Percentiles rank a stretch among this genome's conserved stretches.
Conservation (phyloP, 2,888 invertebrate genomes). For the Stegana nigrithorax region DNA sequence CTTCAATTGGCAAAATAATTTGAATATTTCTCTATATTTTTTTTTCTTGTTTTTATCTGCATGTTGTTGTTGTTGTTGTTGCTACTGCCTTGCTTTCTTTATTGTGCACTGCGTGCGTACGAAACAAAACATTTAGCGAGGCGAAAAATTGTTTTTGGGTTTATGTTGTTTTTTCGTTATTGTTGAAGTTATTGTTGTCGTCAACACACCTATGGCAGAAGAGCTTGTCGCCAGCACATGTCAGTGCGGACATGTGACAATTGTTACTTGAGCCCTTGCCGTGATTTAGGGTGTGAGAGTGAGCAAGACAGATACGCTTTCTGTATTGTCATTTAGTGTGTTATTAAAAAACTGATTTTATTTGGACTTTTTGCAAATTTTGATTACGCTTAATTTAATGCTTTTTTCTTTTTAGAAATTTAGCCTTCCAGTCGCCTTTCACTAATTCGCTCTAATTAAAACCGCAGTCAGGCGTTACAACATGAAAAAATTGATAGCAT, state of each 20-base stretch:
- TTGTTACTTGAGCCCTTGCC: too few species aligned
- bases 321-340: neutral
- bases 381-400: too few species aligned
- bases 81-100: conserved; percentile 15
- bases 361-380: too few species aligned
- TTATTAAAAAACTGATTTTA: neutral
- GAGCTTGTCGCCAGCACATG: neutral
- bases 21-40: conserved; percentile 46
- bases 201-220: neutral
- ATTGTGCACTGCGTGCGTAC: conserved; percentile 3
- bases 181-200: neutral
- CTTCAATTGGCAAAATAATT: conserved; percentile 32
- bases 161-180: conserved; percentile 26
- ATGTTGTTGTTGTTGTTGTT: conserved; percentile 9
- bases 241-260: neutral
- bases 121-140: conserved; percentile 37
- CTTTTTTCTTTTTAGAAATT: too few species aligned
- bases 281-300: too few species aligned
- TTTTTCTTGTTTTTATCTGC: conserved; percentile 31
- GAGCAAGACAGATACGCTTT: neutral
- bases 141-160: conserved; percentile 45
- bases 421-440: too few species aligned
- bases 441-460: too few species aligned
- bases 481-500: too few species aligned
- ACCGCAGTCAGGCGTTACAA: too few species aligned